phyloP scores from a whole-genome alignment of 2,113 vertebrate genomes.

The Coregonus clupeaformis region DNA sequence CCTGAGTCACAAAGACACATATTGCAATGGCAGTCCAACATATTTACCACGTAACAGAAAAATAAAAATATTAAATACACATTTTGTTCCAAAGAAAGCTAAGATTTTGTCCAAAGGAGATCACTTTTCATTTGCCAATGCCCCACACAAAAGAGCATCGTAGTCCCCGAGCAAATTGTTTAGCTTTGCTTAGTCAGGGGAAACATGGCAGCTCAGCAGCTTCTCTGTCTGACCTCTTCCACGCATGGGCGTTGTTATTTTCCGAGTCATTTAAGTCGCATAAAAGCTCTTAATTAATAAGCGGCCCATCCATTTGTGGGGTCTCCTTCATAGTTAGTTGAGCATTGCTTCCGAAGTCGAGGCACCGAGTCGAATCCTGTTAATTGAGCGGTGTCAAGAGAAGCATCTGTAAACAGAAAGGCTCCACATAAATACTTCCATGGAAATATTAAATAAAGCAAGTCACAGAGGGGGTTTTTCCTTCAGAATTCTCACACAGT shows the following conservation, averaged over 20 bases:
- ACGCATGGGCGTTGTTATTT: constrained; percentile 55
- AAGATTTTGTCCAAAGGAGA: constrained; percentile 5
- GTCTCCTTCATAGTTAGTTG: constrained; percentile 66
- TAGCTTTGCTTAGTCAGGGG: constrained; percentile 43
- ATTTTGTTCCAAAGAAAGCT: constrained; percentile 27
- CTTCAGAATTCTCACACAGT: constrained; percentile 29
- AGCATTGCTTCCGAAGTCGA: constrained; percentile 48
- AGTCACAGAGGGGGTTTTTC: constrained; percentile 20
- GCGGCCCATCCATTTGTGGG: constrained; percentile 43
- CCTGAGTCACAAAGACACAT: constrained; percentile 13
- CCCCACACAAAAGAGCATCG: constrained; percentile 8
- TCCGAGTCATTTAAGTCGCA: constrained; percentile 65
- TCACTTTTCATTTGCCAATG: constrained; percentile 12
- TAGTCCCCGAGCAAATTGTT: constrained; percentile 22
- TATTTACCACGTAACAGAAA: not conserved
- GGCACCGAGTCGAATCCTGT: constrained; percentile 47
- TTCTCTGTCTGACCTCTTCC: constrained; percentile 59
- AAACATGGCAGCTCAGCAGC: constrained; percentile 15
- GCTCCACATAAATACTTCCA: constrained; percentile 18
- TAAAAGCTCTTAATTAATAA: constrained; percentile 72
- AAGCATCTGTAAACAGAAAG: constrained; percentile 61
- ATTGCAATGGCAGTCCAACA: not conserved
- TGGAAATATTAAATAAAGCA: constrained; percentile 22
- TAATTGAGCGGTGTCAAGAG: constrained; percentile 67
- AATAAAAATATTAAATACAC: constrained; percentile 36